Base-by-base conservation (phyloP, 2,113 vertebrate genomes). In the Heterocephalus glaber region DNA sequence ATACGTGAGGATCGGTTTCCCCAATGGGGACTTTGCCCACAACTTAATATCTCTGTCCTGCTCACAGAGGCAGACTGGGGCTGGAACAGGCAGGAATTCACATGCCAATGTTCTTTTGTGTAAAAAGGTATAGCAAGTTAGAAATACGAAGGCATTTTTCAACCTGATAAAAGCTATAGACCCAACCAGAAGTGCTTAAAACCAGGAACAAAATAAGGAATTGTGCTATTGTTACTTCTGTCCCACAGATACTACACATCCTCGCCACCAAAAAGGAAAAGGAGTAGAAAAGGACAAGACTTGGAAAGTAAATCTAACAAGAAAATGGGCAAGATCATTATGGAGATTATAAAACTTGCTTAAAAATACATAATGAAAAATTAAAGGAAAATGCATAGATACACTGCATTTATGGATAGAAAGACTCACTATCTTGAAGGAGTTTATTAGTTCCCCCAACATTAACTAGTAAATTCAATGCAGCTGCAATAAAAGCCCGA, bases 301-400 rank as follows among this genome's bases (percentile, higher is more conserved):
- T 24, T 89, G 28, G 61, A 85, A 81, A 94, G 79, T 83, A 80
- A 84, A 38, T 35, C 33, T 74, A 76, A 76, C 14, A 84, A 81
- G 41, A 96, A 60, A 35, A 68, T 49, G 22, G 88, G 80, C 65
- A 93, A 44, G 12, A 19, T 38, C 72, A 61, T 28, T 47, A 35
- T 22, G 60, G 60, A 60, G 49, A 35, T 63, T 60, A 49, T 74
- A n/a, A 88, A 92, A 54, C 19, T 74, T 56, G 66, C 47, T 94
- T 74, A 79, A 96, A n/a, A 83, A 89, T 77, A 7, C 65, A 52
- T 81, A 79, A n/a, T 17, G 13, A 85, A 74, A 93, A 84, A 65
- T 86, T 41, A 86, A 54, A 30, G 41, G 49, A 54, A 82, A 22
- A 56, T 14, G 86, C 26, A 79, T 2, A 65, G 47, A 60, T 19